Evolutionary conservation across 2,113 vertebrate species (phyloP).

Genomic region (Leptobrachium ailaonicum): DNA sequence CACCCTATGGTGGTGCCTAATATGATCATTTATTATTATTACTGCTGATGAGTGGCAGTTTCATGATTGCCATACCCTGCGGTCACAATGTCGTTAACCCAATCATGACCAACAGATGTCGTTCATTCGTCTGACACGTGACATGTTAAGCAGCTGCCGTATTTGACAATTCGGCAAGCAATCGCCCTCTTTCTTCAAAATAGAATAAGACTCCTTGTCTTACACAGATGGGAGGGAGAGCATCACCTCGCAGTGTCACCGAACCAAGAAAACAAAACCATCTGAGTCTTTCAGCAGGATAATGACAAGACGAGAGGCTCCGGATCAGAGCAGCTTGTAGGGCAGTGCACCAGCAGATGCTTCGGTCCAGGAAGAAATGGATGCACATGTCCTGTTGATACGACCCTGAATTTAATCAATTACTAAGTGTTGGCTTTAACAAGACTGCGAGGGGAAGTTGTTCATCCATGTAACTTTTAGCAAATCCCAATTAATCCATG

Average conservation of each 20-base stretch:
- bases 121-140: not conserved
- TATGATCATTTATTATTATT: no score
- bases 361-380: conserved; percentile 58
- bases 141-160: no score
- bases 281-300: conserved; percentile 37
- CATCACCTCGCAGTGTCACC: conserved; percentile 12
- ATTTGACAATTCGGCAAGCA: not conserved
- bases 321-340: conserved; percentile 42
- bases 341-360: conserved; percentile 55
- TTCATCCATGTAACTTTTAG: not conserved
- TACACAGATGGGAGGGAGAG: conserved; percentile 26
- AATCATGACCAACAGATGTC: not conserved
- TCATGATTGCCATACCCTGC: not conserved
- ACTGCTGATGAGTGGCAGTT: not conserved
- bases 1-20: not conserved
- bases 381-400: conserved; percentile 26
- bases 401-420: conserved; percentile 5
- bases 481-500: not conserved
- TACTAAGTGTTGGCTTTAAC: not conserved
- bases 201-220: conserved; percentile 12
- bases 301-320: conserved; percentile 31
- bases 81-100: not conserved
- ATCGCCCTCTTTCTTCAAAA: not conserved
- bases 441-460: no score
- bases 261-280: conserved; percentile 2